Conservation (phyloP, 2,888 invertebrate genomes). For the Theodoxus fluviatilis region DNA sequence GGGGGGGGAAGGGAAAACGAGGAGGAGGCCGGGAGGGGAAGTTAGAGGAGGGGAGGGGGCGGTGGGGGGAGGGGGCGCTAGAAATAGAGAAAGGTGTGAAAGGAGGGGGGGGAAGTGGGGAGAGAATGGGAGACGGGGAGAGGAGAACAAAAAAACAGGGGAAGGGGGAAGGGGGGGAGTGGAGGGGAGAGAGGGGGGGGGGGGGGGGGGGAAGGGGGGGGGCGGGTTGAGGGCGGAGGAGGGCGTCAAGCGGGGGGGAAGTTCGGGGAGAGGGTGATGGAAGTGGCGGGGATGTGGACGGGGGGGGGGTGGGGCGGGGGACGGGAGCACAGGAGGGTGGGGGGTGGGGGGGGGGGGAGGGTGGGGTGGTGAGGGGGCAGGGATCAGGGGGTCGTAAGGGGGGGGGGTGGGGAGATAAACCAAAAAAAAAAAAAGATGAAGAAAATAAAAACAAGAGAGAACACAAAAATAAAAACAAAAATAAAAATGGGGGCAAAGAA, state of each 20-base stretch:
- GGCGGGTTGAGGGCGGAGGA: background rate
- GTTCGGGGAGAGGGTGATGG: too few relatives aligned
- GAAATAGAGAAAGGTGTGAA: background rate
- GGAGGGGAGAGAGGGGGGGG: background rate
- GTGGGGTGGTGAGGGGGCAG: background rate
- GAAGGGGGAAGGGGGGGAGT: background rate
- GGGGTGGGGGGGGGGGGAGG: background rate
- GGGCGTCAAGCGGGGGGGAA: background rate
- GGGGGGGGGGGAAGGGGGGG: background rate
- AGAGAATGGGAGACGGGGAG: too few relatives aligned
- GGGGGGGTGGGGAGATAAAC: background rate
- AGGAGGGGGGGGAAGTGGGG: background rate
- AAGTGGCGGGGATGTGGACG: background rate
- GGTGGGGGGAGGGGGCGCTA: too few relatives aligned
- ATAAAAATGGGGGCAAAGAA: too few relatives aligned
- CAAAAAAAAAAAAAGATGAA: background rate
- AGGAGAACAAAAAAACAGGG: background rate
- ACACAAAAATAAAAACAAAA: too few relatives aligned
- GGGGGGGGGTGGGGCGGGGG: background rate
- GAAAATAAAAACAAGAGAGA: background rate
- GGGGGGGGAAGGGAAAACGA: background rate
- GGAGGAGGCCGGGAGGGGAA: background rate
- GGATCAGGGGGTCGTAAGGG: background rate
- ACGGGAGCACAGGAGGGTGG: background rate
- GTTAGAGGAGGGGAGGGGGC: background rate